A percentile compares a stretch with the other conserved stretches of the same genome.
Conservation (phyloP, 2,888 invertebrate species). For the Microctonus aethiopoides region DNA sequence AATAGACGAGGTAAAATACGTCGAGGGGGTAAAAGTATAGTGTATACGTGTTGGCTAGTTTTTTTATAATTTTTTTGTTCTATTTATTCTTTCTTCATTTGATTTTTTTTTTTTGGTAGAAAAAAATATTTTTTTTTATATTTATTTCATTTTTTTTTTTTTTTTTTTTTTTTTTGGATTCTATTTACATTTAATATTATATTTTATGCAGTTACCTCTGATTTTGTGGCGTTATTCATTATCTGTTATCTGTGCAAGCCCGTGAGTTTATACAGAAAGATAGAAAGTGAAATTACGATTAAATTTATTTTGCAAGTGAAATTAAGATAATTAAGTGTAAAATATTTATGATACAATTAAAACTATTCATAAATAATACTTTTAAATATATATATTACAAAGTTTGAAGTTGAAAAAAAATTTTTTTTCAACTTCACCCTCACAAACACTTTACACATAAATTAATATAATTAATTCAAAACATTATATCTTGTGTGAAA, state of each 20-base stretch:
- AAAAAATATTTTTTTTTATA: too few species aligned
- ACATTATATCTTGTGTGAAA: too few species aligned
- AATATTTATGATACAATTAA: neutral
- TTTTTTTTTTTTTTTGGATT: too few species aligned
- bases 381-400: neutral
- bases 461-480: neutral
- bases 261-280: conserved; percentile 53
- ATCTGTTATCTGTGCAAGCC: neutral
- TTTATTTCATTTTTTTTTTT: too few species aligned
- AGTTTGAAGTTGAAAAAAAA: too few species aligned
- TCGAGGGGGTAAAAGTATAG: neutral
- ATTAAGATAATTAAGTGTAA: neutral
- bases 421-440: too few species aligned
- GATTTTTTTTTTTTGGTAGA: too few species aligned
- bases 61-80: too few species aligned
- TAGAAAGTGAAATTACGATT: conserved; percentile 46
- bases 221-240: neutral
- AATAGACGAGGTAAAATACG: conserved; percentile 26
- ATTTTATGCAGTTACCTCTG: neutral
- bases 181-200: too few species aligned
- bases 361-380: neutral
- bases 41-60: neutral
- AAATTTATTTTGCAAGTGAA: neutral
- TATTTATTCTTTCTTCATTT: too few species aligned
- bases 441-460: too few species aligned